phyloP scores from a whole-genome alignment of 2,888 invertebrate genomes.

The Xestia c-nigrum region DNA sequence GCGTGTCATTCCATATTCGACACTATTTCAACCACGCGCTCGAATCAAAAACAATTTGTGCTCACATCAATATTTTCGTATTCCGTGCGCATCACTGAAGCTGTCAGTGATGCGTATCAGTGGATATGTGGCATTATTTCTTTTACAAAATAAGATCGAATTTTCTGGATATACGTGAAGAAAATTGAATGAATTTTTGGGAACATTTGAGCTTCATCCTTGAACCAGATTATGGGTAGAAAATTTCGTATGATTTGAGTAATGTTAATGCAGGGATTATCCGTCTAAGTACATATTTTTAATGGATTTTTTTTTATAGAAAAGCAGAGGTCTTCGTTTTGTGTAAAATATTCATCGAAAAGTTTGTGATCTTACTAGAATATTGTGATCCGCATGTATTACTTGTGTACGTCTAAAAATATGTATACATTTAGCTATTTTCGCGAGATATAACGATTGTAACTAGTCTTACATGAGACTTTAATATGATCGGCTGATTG shows the following conservation, averaged over 20 bases:
- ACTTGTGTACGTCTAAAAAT: too few relatives aligned
- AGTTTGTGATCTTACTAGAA: neutral
- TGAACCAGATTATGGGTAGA: neutral
- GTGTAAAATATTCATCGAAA: neutral
- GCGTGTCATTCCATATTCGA: constrained; percentile 22
- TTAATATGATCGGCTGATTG: too few relatives aligned
- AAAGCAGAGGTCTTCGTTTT: neutral
- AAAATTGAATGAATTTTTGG: neutral
- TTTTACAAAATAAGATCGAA: neutral
- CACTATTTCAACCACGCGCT: constrained; percentile 17
- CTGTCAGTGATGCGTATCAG: constrained; percentile 17
- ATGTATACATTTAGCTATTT: too few relatives aligned
- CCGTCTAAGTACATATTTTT: neutral
- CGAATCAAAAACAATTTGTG: constrained; percentile 27
- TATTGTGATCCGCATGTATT: neutral
- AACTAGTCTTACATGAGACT: neutral
- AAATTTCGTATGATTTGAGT: neutral
- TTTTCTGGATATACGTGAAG: neutral
- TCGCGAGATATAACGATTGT: too few relatives aligned
- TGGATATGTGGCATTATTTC: constrained; percentile 22
- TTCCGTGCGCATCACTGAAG: constrained; percentile 26
- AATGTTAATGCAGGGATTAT: constrained; percentile 10
- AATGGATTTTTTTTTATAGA: neutral
- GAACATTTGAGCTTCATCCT: neutral
- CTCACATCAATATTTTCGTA: constrained; percentile 22